phyloP scores from a whole-genome alignment of 2,113 vertebrate species.

The Sorex araneus region DNA sequence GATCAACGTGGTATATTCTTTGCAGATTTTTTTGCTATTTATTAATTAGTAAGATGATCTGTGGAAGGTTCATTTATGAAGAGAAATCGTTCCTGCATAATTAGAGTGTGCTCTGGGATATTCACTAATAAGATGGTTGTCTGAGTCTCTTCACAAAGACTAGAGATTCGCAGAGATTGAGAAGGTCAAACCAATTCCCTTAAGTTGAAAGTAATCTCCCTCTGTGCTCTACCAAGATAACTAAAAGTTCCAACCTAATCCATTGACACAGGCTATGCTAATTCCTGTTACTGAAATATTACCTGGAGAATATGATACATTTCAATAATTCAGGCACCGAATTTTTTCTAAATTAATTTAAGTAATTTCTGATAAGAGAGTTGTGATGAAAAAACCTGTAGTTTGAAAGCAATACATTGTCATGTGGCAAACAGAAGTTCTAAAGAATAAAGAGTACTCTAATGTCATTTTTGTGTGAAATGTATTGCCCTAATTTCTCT shows the following conservation, averaged over 20 bases:
- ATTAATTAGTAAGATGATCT: conserved; percentile 78
- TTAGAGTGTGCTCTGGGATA: conserved; percentile 74
- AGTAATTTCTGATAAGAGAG: neutral
- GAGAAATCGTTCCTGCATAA: conserved; percentile 74
- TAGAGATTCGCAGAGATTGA: conserved; percentile 26
- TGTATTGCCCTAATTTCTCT: neutral
- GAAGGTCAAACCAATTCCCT: conserved; percentile 35
- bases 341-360: conserved; percentile 54
- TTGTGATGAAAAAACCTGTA: neutral
- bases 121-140: conserved; percentile 49
- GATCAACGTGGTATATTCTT: neutral
- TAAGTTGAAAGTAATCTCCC: conserved; percentile 54
- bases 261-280: conserved; percentile 49
- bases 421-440: neutral
- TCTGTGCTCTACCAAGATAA: neutral
- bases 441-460: no score
- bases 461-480: no score
- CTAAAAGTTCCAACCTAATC: conserved; percentile 62
- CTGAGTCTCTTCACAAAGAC: conserved; percentile 9
- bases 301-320: conserved; percentile 6
- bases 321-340: neutral
- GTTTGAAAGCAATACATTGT: neutral
- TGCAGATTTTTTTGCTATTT: conserved; percentile 62
- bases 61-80: conserved; percentile 66
- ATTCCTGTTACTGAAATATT: conserved; percentile 59